A percentile compares a stretch with the other conserved stretches of the same genome.
phyloP scores from a whole-genome alignment of 2,113 vertebrate species.

The Semicossyphus pulcher region DNA sequence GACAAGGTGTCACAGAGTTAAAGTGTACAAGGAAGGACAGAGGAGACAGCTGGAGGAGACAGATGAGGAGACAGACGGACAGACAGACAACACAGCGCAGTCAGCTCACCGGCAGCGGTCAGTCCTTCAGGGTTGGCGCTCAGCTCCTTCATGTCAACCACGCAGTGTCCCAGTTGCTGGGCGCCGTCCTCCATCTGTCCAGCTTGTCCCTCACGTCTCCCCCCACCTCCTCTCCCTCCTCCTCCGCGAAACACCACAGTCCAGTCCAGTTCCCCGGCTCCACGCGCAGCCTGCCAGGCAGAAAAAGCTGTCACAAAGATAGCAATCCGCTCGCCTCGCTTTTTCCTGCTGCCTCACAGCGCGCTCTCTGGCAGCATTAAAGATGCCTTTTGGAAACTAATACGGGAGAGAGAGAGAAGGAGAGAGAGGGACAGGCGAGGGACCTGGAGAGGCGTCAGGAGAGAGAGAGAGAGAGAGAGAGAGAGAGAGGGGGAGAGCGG shows the following conservation, averaged over 20 bases:
- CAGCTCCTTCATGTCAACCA: constrained; percentile 79
- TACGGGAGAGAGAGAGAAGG: constrained; percentile 62
- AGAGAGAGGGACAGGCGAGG: constrained; percentile 59
- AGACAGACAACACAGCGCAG: constrained; percentile 45
- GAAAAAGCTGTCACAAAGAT: constrained; percentile 68
- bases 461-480: constrained; percentile 13
- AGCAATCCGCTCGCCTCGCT: constrained; percentile 59
- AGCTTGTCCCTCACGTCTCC: constrained; percentile 52
- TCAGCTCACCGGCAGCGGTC: constrained; percentile 72
- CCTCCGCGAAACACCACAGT: constrained; percentile 74
- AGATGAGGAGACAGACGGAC: constrained; percentile 39
- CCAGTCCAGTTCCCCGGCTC: constrained; percentile 69
- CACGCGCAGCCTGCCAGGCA: constrained; percentile 34
- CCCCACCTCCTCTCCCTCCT: constrained; percentile 58
- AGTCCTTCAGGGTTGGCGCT: constrained; percentile 70
- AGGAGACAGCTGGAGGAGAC: constrained; percentile 27
- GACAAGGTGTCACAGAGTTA: constrained; percentile 39
- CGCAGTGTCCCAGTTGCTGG: constrained; percentile 73
- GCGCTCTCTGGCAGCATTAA: constrained; percentile 66
- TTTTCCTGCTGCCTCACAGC: constrained; percentile 65
- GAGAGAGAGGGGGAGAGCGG: constrained; percentile 25
- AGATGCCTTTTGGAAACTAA: constrained; percentile 77
- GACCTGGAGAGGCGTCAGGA: constrained; percentile 56
- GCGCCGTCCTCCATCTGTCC: constrained; percentile 79
- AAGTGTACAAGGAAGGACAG: constrained; percentile 22